Evolutionary conservation across 1,140 invertebrate genomes (phyloP), one percentile per base, ranked within the genome.

Genomic region (Drosophila bocki): DNA sequence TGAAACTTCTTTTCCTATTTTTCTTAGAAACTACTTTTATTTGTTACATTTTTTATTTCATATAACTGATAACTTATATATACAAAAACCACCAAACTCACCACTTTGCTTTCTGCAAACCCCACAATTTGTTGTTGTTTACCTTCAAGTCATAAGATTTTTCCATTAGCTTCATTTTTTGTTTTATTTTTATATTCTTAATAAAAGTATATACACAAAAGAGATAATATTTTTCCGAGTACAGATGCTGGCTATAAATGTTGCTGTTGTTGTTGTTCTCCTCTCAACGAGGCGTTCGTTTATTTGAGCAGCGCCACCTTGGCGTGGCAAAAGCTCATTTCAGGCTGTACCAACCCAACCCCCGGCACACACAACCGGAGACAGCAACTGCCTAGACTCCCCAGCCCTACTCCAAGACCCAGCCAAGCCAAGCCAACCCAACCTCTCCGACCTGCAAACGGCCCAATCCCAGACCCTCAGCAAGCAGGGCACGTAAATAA

Each of bases 291-390:
- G 83, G 83, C 83, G 71, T 87, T 87, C 83, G 83, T 82, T 87
- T 87, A 87, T 87, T 87, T 87, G 83, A 87, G 80, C 83, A 87
- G 71, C 80, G 79, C 71, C 83, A 87, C 83, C 83, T 87, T 87
- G 70, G 76, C 83, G 83, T 87, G 83, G 83, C 83, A 82, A 82
- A 87, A 87, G 83, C 83, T 87, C 83, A 87, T 87, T 86, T 87
- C 65, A 63, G 79, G 57, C 45, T 51, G 39, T 35, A 47, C 45
- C 26, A 33, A 2, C 39, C 57, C 29, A 13, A 13, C 0, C n/a
- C 42, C 22, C 22, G 22, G 6, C 26, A 29, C 26, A 29, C 26
- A 29, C 35, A 7, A 2, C 32, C 33, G 7, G 19, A 29, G 15
- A 42, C 15, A 1, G 6, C 35, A 33, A 12, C 26, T n/a, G 17